These are phyloP conservation scores for Danio tinwini DNA, from an alignment of 2,797 vertebrate genomes.

Conservation along the genomic window DNA sequence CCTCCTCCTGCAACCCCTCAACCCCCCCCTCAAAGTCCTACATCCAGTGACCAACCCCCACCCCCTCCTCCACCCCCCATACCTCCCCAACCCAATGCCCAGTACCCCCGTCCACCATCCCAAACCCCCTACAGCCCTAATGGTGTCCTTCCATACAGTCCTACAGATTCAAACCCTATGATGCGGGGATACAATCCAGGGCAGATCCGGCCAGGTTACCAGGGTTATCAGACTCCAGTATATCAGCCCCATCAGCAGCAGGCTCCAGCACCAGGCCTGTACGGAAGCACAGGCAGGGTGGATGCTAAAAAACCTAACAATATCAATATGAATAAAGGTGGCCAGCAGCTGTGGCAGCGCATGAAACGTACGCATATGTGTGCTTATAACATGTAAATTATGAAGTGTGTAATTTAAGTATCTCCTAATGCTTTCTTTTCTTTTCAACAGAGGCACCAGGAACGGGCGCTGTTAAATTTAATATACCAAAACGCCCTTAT, in stretches of 20 bases:
- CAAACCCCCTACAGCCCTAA: conserved; percentile 72
- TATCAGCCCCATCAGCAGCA: conserved; percentile 75
- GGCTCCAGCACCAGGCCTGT: conserved; percentile 66
- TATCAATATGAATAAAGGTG: conserved; percentile 80
- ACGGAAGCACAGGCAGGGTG: conserved; percentile 70
- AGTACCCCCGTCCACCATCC: conserved; percentile 73
- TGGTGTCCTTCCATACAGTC: conserved; percentile 73
- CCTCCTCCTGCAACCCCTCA: conserved; percentile 77
- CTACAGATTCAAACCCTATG: conserved; percentile 74
- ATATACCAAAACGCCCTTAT: conserved; percentile 87
- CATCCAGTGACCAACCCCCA: conserved; percentile 78
- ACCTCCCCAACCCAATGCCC: conserved; percentile 74
- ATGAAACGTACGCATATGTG: conserved; percentile 83
- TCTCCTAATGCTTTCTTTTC: not conserved
- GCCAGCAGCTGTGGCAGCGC: conserved; percentile 90
- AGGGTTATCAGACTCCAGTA: conserved; percentile 72
- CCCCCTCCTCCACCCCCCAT: conserved; percentile 76
- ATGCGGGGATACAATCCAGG: conserved; percentile 73
- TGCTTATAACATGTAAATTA: not conserved
- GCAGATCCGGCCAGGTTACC: conserved; percentile 74
- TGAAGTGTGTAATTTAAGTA: not conserved
- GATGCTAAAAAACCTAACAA: conserved; percentile 72
- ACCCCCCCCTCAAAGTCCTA: conserved; percentile 78
- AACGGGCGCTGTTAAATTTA: conserved; percentile 87
- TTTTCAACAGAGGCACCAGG: conserved; percentile 85